These are phyloP conservation scores for Rhynchomys soricoides DNA, from an alignment of 2,113 vertebrate genomes.

Conservation along the genomic window DNA sequence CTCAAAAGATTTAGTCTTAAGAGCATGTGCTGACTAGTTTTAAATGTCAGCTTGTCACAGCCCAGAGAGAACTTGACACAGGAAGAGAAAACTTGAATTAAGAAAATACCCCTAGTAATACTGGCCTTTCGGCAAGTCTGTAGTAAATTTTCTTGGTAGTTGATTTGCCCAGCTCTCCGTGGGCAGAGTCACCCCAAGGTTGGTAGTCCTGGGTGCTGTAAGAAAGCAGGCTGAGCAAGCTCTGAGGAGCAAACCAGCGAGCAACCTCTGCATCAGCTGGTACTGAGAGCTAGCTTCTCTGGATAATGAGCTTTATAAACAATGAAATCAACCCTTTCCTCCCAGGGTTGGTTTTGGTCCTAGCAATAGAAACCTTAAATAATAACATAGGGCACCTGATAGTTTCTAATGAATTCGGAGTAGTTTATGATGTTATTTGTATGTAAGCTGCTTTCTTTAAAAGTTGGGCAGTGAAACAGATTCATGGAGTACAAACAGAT, in stretches of 20 bases:
- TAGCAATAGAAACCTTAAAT: background rate
- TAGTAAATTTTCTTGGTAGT: background rate
- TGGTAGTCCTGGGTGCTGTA: background rate
- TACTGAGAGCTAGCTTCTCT: background rate
- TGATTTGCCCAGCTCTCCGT: background rate
- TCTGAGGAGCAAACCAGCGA: background rate
- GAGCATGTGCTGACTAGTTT: background rate
- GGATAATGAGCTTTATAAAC: background rate
- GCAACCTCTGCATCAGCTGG: background rate
- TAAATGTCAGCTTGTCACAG: background rate
- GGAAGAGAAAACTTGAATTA: background rate
- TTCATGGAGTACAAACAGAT: background rate
- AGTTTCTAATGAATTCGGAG: slow-evolving; percentile 9
- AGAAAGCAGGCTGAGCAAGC: background rate
- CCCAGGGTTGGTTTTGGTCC: background rate
- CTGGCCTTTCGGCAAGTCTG: background rate
- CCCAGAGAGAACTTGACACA: background rate
- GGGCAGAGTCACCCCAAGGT: background rate
- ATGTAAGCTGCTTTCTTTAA: background rate
- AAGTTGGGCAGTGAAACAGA: background rate
- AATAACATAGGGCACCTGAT: background rate
- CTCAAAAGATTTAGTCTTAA: slow-evolving; percentile 34
- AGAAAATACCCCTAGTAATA: background rate
- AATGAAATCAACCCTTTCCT: background rate
- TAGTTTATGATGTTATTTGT: slow-evolving; percentile 34